Evolutionary conservation across 1,140 invertebrate species (phyloP).

Genomic region (Brachionus calyciflorus): DNA sequence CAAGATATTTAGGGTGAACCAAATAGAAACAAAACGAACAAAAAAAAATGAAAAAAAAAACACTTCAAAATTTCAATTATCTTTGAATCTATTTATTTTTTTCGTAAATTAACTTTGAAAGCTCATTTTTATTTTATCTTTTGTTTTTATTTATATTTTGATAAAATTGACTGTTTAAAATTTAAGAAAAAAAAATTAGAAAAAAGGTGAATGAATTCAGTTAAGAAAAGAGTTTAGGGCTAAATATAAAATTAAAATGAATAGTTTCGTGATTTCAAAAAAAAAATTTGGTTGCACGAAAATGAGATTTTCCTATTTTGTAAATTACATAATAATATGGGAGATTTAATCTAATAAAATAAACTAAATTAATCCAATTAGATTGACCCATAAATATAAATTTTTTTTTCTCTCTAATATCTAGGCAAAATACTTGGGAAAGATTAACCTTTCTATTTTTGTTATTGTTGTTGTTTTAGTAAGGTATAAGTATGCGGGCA

Average conservation of each 20-base stretch:
- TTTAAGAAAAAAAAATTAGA: not conserved
- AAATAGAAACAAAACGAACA: not conserved
- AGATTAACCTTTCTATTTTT: too few relatives aligned
- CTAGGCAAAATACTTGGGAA: not conserved
- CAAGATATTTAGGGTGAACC: not conserved
- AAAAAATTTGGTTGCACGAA: too few relatives aligned
- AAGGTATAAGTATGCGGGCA: too few relatives aligned
- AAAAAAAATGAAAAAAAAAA: not conserved
- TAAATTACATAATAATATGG: not conserved
- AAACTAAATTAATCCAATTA: slow-evolving; percentile 14
- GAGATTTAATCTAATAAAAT: slow-evolving; percentile 28
- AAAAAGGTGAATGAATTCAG: not conserved
- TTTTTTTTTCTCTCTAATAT: not conserved
- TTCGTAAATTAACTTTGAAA: slow-evolving; percentile 36
- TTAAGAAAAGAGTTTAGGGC: not conserved
- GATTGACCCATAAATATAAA: not conserved
- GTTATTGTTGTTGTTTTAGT: too few relatives aligned
- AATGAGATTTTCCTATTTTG: too few relatives aligned
- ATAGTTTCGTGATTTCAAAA: too few relatives aligned
- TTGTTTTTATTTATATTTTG: slow-evolving; percentile 3
- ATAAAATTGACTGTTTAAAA: too few relatives aligned
- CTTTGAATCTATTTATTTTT: slow-evolving; percentile 29
- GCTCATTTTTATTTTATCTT: not conserved
- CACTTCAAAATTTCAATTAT: slow-evolving; percentile 28
- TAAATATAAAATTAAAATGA: too few relatives aligned